phyloP scores from a whole-genome alignment of 2,888 invertebrate genomes.

The Trichopria drosophilae region DNA sequence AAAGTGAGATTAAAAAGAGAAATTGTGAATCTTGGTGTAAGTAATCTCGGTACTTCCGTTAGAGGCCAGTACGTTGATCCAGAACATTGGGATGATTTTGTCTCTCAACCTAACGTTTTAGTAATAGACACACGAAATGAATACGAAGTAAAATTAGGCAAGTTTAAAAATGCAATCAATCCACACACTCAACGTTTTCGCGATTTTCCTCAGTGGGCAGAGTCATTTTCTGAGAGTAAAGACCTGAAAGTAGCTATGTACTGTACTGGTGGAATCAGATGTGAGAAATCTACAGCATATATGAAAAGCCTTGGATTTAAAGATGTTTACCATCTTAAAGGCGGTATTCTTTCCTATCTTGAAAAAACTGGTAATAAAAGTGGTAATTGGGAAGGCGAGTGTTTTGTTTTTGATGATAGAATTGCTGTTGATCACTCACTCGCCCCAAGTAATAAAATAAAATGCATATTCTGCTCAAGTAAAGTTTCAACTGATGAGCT shows the following conservation, averaged over 20 bases:
- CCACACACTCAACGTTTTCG: conserved; percentile 12
- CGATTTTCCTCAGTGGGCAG: conserved; percentile 12
- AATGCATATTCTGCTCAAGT: conserved; percentile 16
- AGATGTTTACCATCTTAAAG: conserved; percentile 17
- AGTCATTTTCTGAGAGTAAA: background rate
- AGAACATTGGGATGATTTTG: conserved; percentile 15
- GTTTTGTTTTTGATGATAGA: conserved; percentile 20
- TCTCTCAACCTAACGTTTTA: conserved; percentile 7
- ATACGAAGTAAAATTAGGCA: conserved; percentile 18
- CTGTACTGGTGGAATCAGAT: conserved; percentile 20
- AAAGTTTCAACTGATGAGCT: conserved; percentile 12
- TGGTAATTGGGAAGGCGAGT: conserved; percentile 16
- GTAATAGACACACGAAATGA: conserved; percentile 22
- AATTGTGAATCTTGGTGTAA: conserved; percentile 14
- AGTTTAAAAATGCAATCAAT: conserved; percentile 15
- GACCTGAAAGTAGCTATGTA: conserved; percentile 15
- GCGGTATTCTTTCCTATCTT: conserved; percentile 19
- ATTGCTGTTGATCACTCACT: conserved; percentile 14
- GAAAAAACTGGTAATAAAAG: conserved; percentile 8
- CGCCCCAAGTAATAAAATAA: conserved; percentile 13
- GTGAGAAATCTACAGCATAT: conserved; percentile 17
- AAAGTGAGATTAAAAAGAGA: conserved; percentile 21
- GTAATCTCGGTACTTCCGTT: conserved; percentile 2
- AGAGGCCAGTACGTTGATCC: conserved; percentile 15
- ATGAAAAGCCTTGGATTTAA: conserved; percentile 12